Base-by-base conservation (phyloP, 2,888 invertebrate genomes). In the Thereva nobilitata region DNA sequence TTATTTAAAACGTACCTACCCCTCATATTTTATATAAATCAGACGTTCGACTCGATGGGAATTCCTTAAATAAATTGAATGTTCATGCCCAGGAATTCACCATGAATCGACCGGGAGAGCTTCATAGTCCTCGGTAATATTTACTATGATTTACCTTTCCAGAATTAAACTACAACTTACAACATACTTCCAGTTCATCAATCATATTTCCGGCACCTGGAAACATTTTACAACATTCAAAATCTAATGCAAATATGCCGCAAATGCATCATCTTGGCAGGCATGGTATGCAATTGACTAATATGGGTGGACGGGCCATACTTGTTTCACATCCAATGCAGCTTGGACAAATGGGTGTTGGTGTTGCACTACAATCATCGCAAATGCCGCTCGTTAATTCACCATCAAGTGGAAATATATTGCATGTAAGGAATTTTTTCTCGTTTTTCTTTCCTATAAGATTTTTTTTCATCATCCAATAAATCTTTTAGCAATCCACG, bases 81-180 rank as follows among this genome's bases (percentile, higher is more conserved):
- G 92, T 92, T 72, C 90, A 93, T 83, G 93, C 93, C 69, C 92
- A 92, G 84, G 93, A 93, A 84, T 93, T 94, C 83, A 90, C 89
- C 75, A 91, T 92, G 90, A 87, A 72, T 72, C 71, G 75, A 72
- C 72, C 76, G 73, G 74, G 74, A 72, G 75, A 77, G 73, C 70
- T 74, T 69, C 72, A 72, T 71, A 75, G 71, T 72, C 72, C 75
- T 76, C 77, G 78, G 78, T 79, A 79, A 65, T 65, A 45, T 47
- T 55, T 54, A 45, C 37, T 49, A 47, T 12, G 40, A 12, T 7
- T n/a, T 41, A 23, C 38, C 66, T 75, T 79, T 78, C 52, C 79
- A 80, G 80, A 80, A 77, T 70, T 81, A 76, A 81, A 81, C 76
- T 81, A 78, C 79, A 80, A 79, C 76, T 74, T 81, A 73, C 80